Conservation (phyloP, 1,140 invertebrate species). For the silkworm (Bombyx mori) region ASM3026992v2 NC_085118.1:8457501-8458000, state of each 20-base stretch:
- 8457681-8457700: slow-evolving; percentile 53
- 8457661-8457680: slow-evolving; percentile 66
- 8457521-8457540: slow-evolving; percentile 12
- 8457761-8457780: neutral
- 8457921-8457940: no score
- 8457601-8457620: slow-evolving; percentile 33
- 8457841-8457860: neutral
- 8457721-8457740: slow-evolving; percentile 24
- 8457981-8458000: no score
- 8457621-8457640: slow-evolving; percentile 37
- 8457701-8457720: slow-evolving; percentile 53
- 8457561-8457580: slow-evolving; percentile 23
- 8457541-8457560: slow-evolving; percentile 17
- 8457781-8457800: slow-evolving; percentile 7
- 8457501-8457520: neutral
- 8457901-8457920: no score
- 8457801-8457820: slow-evolving; percentile 1
- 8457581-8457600: slow-evolving; percentile 46
- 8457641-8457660: slow-evolving; percentile 58
- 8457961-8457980: no score
- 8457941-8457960: no score
- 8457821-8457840: neutral
- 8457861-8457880: neutral
- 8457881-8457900: no score
- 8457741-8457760: slow-evolving; percentile 16